Base-by-base conservation (phyloP, 2,888 invertebrate species). In the Acrocyrtus sp. region DNA sequence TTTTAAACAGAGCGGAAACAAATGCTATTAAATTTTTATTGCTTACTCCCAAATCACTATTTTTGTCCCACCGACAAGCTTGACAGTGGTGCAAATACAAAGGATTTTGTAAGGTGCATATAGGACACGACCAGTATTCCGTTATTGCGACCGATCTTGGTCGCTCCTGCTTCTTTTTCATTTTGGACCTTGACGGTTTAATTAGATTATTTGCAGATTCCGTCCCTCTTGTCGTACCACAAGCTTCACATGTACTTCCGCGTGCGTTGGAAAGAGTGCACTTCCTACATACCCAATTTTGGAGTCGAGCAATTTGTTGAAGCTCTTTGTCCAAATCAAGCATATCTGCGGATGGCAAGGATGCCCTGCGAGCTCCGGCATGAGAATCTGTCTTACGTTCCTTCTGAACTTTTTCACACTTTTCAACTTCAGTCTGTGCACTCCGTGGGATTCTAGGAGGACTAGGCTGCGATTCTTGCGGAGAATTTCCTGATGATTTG, bases 221-320 rank as follows among this genome's bases (percentile, higher is more conserved):
- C 34, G 47, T 2, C 29, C 27, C 50, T 83, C 57, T 81, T 0
- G 93, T 91, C n/a, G 93, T 93, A 45, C 93, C 93, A 84, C 96
- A 96, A 0, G 93, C 94, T 12, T 92, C 91, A 84, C 96, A 96
- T 0, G 90, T 90, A 72, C 89, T 87, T 22, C 88, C 85, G 0
- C 88, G 86, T 19, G 90, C 89, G 85, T 96, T 96, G 24, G 94
- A 88, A 69, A 95, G 86, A 1, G 96, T 96, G 83, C 96, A 96
- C 81, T 94, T 92, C 76, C 89, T 88, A 84, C 96, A 96, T 15
- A 92, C 89, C 96, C 96, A 96, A 47, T 8, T 61, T 15, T 53
- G 61, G 8, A 45, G 21, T 0, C 39, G 22, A 24, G 47, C 43
- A n/a, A 66, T 43, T 24, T 66, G 72, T 43, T 77, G 76, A 50